These are phyloP conservation scores for Erebia epiphron DNA, from an alignment of 2,888 invertebrate genomes.

Conservation along the genomic window DNA sequence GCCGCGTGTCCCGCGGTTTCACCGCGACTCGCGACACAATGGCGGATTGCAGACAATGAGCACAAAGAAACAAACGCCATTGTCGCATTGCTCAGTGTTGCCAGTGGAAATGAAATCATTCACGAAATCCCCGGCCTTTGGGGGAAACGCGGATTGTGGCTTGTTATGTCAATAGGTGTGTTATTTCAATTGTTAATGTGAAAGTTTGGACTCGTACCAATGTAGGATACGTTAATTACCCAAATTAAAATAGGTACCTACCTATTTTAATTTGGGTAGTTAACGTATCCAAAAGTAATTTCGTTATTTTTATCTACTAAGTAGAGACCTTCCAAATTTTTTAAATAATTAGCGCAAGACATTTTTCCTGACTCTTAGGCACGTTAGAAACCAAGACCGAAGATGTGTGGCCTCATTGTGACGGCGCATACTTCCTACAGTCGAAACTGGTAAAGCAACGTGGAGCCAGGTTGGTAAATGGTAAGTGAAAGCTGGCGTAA, in stretches of 20 bases:
- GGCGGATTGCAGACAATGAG: slow-evolving; percentile 5
- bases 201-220: neutral
- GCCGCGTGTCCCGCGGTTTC: slow-evolving; percentile 26
- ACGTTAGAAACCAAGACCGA: neutral
- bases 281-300: no score
- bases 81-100: slow-evolving; percentile 15
- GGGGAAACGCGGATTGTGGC: slow-evolving; percentile 14
- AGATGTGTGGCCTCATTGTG: no score
- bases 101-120: neutral
- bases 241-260: no score
- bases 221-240: no score
- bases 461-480: no score
- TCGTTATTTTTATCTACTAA: no score
- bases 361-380: neutral
- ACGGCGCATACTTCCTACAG: no score
- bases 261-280: no score
- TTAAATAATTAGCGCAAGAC: no score
- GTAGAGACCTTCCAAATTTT: no score
- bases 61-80: slow-evolving; percentile 30
- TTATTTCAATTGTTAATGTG: neutral
- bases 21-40: neutral
- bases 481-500: no score
- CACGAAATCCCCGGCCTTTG: slow-evolving; percentile 3
- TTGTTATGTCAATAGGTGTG: slow-evolving; percentile 3
- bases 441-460: no score